Evolutionary conservation across 2,113 vertebrate genomes (phyloP).

Genomic region (Hucho hucho): DNA sequence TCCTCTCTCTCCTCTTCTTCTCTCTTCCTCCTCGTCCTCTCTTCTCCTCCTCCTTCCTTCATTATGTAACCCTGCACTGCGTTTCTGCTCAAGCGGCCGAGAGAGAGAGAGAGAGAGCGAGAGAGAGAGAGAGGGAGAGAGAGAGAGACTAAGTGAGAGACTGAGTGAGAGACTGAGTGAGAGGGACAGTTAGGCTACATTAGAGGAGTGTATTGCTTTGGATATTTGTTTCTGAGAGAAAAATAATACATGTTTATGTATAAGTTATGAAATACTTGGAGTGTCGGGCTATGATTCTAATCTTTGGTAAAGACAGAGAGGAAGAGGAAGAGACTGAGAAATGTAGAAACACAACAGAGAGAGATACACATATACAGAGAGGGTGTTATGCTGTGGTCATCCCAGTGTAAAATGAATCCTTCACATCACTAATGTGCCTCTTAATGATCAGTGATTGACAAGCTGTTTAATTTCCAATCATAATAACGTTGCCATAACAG

Average conservation of each 20-base stretch:
- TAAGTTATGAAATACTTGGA: background rate
- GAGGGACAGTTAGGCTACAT: background rate
- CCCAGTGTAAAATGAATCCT: background rate
- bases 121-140: background rate
- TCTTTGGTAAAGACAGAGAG: slow-evolving; percentile 11
- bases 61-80: slow-evolving; percentile 67
- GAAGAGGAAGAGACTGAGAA: background rate
- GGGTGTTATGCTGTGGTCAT: background rate
- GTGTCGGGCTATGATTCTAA: too few species aligned
- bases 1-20: slow-evolving; percentile 33
- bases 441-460: slow-evolving; percentile 40
- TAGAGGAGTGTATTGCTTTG: too few species aligned
- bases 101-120: background rate
- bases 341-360: too few species aligned
- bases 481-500: slow-evolving; percentile 44
- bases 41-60: slow-evolving; percentile 17
- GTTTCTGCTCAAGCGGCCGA: slow-evolving; percentile 47
- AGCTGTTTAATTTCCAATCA: slow-evolving; percentile 38
- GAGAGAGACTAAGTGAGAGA: slow-evolving; percentile 3
- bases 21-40: slow-evolving; percentile 25
- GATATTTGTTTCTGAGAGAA: too few species aligned
- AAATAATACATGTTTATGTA: background rate
- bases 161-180: too few species aligned
- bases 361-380: too few species aligned
- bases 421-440: slow-evolving; percentile 29